These are phyloP conservation scores for Agrochola lychnidis DNA, from an alignment of 2,888 invertebrate species.

Conservation along the genomic window DNA sequence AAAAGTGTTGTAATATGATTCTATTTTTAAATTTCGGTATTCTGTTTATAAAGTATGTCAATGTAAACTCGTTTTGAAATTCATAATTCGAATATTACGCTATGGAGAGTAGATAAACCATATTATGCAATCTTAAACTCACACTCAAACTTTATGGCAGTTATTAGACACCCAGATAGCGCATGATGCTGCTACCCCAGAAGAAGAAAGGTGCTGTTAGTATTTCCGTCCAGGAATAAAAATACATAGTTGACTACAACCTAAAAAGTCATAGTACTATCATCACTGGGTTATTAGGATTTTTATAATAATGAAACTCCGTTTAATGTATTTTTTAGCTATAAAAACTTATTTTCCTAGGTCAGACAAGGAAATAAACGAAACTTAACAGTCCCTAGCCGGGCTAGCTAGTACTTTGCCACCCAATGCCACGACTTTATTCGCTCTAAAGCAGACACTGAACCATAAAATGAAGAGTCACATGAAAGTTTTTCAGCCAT, in stretches of 20 bases:
- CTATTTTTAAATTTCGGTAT: too few species aligned
- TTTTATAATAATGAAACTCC: too few species aligned
- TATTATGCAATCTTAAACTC: too few species aligned
- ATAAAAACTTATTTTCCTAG: background rate
- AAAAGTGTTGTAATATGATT: too few species aligned
- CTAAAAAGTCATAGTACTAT: background rate
- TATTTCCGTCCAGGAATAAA: background rate
- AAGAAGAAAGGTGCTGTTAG: background rate
- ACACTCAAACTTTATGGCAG: too few species aligned
- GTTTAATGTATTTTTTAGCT: too few species aligned
- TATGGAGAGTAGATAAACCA: too few species aligned
- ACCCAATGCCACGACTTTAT: background rate
- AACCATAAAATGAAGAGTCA: background rate
- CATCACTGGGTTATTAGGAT: background rate
- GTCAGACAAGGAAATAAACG: background rate
- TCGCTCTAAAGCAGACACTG: background rate
- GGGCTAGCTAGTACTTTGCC: background rate
- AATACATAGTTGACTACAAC: background rate
- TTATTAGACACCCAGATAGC: too few species aligned
- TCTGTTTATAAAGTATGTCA: too few species aligned
- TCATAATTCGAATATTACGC: too few species aligned
- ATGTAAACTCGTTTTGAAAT: too few species aligned
- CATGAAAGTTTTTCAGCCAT: background rate
- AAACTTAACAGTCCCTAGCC: background rate
- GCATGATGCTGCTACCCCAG: too few species aligned